Conservation (phyloP, 2,113 vertebrate genomes). For the Cheilinus undulatus region DNA sequence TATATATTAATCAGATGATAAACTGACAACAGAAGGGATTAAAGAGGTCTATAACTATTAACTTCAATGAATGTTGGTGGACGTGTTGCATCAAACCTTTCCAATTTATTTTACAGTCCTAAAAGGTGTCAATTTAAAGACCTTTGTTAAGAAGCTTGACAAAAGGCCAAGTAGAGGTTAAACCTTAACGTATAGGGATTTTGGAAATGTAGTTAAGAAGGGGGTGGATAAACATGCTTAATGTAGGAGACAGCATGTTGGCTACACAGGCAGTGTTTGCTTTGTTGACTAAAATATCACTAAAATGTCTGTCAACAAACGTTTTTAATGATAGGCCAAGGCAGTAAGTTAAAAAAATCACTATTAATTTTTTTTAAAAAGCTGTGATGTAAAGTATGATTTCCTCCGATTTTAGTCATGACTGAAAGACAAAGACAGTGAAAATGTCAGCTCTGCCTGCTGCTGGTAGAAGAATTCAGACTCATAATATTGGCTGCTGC, state of each 20-base stretch:
- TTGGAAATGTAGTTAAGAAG: slow-evolving; percentile 44
- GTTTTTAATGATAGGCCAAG: no score
- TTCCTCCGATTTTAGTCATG: no score
- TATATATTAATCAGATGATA: background rate
- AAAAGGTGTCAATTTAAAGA: slow-evolving; percentile 23
- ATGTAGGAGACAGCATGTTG: background rate
- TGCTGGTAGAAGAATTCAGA: no score
- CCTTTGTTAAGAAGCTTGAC: slow-evolving; percentile 50
- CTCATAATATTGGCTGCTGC: no score
- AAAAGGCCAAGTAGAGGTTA: slow-evolving; percentile 47
- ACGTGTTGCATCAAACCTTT: background rate
- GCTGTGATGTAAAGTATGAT: no score
- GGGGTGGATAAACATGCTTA: slow-evolving; percentile 4
- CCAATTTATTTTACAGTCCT: slow-evolving; percentile 7
- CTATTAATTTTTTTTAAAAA: no score
- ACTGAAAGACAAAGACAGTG: no score
- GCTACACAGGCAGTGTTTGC: no score
- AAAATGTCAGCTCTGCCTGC: no score
- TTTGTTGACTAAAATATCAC: no score
- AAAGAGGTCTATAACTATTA: background rate
- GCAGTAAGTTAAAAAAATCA: no score
- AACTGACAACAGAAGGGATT: background rate
- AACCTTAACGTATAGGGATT: slow-evolving; percentile 44
- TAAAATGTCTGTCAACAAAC: no score
- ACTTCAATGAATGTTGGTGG: background rate